phyloP scores from a whole-genome alignment of 2,113 vertebrate species.

The Ivindomyrus marchei region DNA sequence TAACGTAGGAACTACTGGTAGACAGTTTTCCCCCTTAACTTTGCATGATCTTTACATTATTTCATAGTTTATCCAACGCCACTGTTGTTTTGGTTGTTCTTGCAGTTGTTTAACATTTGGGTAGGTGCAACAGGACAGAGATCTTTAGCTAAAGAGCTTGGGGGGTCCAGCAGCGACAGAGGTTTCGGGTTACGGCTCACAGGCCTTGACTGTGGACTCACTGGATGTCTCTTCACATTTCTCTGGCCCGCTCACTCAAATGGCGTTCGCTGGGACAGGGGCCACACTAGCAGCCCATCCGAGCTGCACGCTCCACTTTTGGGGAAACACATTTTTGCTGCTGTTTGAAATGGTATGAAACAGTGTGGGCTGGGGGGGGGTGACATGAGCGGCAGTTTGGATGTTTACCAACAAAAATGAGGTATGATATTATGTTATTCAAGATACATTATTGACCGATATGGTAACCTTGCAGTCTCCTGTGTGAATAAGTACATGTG shows the following conservation, averaged over 20 bases:
- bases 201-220: conserved; percentile 44
- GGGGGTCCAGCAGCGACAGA: conserved; percentile 26
- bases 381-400: background rate
- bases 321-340: background rate
- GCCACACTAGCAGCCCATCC: background rate
- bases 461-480: background rate
- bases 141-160: background rate
- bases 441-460: background rate
- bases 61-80: no score
- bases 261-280: background rate
- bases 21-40: background rate
- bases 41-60: background rate
- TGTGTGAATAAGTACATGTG: background rate
- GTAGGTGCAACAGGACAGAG: background rate
- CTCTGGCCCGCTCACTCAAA: conserved; percentile 35
- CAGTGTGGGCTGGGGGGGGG: background rate
- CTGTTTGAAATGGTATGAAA: background rate
- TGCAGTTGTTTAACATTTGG: background rate
- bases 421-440: background rate
- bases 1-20: conserved; percentile 14
- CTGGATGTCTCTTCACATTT: conserved; percentile 43
- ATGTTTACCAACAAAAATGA: background rate
- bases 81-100: background rate
- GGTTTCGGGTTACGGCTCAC: conserved; percentile 47
- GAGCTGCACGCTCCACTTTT: background rate